A percentile compares a stretch with the other conserved stretches of the same genome.
Conservation (phyloP, 2,113 vertebrate species). For the Sialia sialis region DNA sequence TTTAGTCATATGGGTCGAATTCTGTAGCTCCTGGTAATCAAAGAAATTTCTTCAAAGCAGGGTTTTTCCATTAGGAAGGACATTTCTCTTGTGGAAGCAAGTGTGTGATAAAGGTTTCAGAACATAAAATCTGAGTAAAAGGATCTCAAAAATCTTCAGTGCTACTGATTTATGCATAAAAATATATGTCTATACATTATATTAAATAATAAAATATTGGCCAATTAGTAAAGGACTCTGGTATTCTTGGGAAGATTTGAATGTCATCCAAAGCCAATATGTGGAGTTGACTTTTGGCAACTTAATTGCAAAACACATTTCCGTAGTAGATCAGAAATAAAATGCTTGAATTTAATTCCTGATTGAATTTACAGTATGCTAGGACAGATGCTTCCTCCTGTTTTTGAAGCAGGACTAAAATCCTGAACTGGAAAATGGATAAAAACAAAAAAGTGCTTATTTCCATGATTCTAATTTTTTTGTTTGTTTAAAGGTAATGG, state of each 20-base stretch:
- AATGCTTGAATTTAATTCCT: conserved; percentile 11
- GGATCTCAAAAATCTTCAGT: neutral
- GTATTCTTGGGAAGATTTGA: neutral
- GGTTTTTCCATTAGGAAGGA: neutral
- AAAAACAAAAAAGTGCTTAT: neutral
- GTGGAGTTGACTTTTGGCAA: neutral
- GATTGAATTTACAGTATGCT: neutral
- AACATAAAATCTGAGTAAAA: neutral
- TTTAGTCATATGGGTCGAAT: neutral
- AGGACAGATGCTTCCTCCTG: conserved; percentile 26
- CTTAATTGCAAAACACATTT: conserved; percentile 12
- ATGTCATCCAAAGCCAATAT: neutral
- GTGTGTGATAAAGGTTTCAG: neutral
- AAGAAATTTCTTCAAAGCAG: neutral
- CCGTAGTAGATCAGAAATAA: neutral
- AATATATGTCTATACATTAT: neutral
- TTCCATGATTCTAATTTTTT: neutral
- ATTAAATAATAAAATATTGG: neutral
- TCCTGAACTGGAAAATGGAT: neutral
- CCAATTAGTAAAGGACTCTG: neutral
- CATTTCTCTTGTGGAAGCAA: neutral
- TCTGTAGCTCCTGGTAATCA: neutral
- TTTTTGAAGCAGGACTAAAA: neutral
- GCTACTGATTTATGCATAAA: neutral
- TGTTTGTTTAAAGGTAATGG: neutral